A percentile compares a stretch with the other conserved stretches of the same genome.
Evolutionary conservation across 2,888 invertebrate genomes (phyloP).

Genomic region (Oligia fasciuncula): DNA sequence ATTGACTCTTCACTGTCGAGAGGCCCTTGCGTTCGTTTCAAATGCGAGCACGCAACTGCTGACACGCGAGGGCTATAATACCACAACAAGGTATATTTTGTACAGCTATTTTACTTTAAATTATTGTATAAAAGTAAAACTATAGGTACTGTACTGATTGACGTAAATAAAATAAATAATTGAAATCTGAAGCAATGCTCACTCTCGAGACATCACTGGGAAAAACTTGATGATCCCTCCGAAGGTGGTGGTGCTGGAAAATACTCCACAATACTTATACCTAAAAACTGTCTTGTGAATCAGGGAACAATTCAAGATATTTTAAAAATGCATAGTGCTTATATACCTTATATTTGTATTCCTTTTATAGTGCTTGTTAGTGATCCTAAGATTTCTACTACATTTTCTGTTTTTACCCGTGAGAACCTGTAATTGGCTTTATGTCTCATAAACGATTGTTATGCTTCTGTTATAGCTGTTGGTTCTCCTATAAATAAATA

Average conservation of each 20-base stretch:
- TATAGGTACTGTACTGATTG: background rate
- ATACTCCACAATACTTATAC: background rate
- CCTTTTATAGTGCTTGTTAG: too few relatives aligned
- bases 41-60: constrained; percentile 3
- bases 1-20: constrained; percentile 6
- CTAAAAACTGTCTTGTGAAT: background rate
- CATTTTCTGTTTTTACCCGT: too few relatives aligned
- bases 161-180: background rate
- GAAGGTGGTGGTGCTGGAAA: background rate
- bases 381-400: too few relatives aligned
- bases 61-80: background rate
- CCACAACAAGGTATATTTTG: background rate
- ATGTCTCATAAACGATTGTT: too few relatives aligned
- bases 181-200: background rate
- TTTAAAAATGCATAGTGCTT: too few relatives aligned
- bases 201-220: background rate
- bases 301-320: background rate
- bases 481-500: too few relatives aligned
- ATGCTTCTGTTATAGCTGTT: too few relatives aligned
- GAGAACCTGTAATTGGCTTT: too few relatives aligned
- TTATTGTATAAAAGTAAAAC: background rate
- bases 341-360: too few relatives aligned
- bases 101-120: background rate
- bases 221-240: background rate
- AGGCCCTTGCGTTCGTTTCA: background rate